These are phyloP conservation scores for Pterocles orientalis DNA, from an alignment of 2,113 vertebrate genomes.

Conservation along the genomic window DNA sequence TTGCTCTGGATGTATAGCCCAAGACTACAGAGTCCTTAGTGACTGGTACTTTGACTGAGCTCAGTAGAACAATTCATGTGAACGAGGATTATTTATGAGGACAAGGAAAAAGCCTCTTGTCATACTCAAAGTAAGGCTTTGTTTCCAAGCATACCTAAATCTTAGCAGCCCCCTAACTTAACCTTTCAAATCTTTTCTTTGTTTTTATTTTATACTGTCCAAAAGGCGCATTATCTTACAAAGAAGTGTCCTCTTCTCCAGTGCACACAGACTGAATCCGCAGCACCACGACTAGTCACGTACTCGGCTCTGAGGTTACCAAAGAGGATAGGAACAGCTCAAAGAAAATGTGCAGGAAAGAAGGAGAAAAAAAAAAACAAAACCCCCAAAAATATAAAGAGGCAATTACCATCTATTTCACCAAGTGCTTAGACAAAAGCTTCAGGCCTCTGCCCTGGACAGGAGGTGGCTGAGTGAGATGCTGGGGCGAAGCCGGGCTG, in stretches of 20 bases:
- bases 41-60: background rate
- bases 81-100: background rate
- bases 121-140: background rate
- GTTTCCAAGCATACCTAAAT: background rate
- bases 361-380: background rate
- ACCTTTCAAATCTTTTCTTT: background rate
- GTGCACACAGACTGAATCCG: background rate
- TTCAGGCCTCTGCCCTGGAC: background rate
- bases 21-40: background rate
- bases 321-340: background rate
- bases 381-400: background rate
- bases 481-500: background rate
- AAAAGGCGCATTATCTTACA: background rate
- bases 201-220: background rate
- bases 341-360: background rate
- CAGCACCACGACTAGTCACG: accelerated
- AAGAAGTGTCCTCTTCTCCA: background rate
- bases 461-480: accelerated
- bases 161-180: background rate
- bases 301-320: background rate
- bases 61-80: background rate
- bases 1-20: background rate
- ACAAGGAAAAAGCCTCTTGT: background rate
- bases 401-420: background rate
- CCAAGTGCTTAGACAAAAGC: background rate